phyloP scores from a whole-genome alignment of 2,888 invertebrate species.

The Biston betularia region DNA sequence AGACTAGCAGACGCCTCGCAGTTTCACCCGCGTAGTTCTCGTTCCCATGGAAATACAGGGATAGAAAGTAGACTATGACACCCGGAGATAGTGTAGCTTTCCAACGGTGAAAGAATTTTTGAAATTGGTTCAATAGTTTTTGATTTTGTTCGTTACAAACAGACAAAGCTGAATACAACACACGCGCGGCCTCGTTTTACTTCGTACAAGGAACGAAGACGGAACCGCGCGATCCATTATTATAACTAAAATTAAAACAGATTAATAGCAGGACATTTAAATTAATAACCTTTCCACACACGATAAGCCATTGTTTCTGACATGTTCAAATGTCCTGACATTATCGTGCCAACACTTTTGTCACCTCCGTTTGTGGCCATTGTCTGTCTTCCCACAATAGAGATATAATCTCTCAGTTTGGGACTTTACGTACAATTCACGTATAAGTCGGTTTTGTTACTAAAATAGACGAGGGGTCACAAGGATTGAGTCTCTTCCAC shows the following conservation, averaged over 20 bases:
- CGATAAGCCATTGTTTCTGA: conserved; percentile 5
- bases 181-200: no score
- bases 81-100: no score
- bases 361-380: conserved; percentile 9
- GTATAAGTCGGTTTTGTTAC: conserved; percentile 1
- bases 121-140: no score
- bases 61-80: no score
- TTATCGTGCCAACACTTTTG: conserved; percentile 13
- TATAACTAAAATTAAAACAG: neutral
- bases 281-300: conserved; percentile 6
- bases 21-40: no score
- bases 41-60: no score
- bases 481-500: neutral
- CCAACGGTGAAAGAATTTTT: no score
- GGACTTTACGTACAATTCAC: conserved; percentile 1
- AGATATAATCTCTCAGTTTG: conserved; percentile 15
- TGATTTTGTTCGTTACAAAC: no score
- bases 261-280: neutral
- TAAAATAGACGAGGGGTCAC: conserved; percentile 1
- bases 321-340: conserved; percentile 4
- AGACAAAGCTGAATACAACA: no score
- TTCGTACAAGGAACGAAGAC: no score
- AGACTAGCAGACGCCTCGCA: no score
- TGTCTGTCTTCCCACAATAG: conserved; percentile 19
- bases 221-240: no score